Base-by-base conservation (phyloP, 2,797 vertebrate genomes). In the Smutsia gigantea region DNA sequence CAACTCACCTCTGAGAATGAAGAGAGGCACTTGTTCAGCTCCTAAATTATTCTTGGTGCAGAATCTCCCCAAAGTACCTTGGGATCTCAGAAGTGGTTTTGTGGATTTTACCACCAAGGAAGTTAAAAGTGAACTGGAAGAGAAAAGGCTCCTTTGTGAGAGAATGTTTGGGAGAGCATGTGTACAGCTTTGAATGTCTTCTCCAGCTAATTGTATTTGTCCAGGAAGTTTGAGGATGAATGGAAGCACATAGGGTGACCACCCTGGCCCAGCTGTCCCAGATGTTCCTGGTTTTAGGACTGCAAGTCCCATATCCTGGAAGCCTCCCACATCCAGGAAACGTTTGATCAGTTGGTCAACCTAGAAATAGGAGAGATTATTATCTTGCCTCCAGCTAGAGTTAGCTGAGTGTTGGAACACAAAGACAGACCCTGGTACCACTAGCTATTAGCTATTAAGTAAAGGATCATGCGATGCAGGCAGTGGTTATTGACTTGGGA, bases 231-330 rank as follows among this genome's bases (percentile, higher is more conserved):
- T 61, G 15, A 90, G 14, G 31, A 53, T 79, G 9, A 86, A 39
- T 23, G n/a, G 27, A 75, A 82, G 1, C 2, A 63, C 4, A 1
- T 49, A 61, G 15, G 14, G 6, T 55, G 55, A 51, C 11, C 2
- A 93, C 5, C 1, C 66, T n/a, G 25, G 0, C 17, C 1, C 4
- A n/a, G 5, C 23, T 57, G 4, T 17, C 29, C 39, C 9, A 4
- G 4, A 66, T 63, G 8, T 10, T 51, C 18, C 9, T 31, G 25
- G 2, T 63, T 79, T 75, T 59, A 87, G 51, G 6, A 39, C 7
- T 23, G 10, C 46, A 55, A 61, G 0, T 9, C n/a, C 7, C 2
- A 69, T 0, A 31, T 66, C 5, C 7, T 51, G 37, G 5, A 75
- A 84, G 25, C 21, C 14, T 55, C 4, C 39, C 31, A 63, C 57